A percentile compares a stretch with the other conserved stretches of the same genome.
phyloP scores from a whole-genome alignment of 30 jellyfish, hydroid and myxozoan species.

The Aurelia sp. region DNA sequence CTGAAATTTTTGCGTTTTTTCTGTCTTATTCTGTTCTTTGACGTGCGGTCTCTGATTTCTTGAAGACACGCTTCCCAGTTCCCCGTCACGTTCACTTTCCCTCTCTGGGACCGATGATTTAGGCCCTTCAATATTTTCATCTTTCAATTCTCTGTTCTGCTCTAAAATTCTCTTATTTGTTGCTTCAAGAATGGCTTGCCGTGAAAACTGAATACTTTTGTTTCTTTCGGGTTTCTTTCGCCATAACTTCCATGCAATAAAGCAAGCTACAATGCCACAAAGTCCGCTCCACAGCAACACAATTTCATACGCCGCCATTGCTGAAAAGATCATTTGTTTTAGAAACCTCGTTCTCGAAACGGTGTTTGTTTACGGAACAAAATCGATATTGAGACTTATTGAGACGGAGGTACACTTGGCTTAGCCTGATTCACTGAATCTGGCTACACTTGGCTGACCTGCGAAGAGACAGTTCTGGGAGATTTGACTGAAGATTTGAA shows the following conservation, averaged over 20 bases:
- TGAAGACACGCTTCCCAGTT: too few species aligned
- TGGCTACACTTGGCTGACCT: too few species aligned
- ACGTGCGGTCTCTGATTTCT: too few species aligned
- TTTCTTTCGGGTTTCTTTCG: not conserved
- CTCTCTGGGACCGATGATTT: not conserved
- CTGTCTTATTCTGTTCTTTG: too few species aligned
- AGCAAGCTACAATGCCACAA: conserved; percentile 7
- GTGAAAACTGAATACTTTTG: not conserved
- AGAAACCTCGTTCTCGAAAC: not conserved
- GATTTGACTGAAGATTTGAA: too few species aligned
- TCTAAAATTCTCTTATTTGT: conserved; percentile 2
- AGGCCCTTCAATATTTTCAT: not conserved
- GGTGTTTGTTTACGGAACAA: not conserved
- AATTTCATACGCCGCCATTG: conserved; percentile 36
- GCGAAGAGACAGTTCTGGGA: too few species aligned
- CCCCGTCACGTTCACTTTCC: too few species aligned
- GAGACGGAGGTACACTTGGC: too few species aligned
- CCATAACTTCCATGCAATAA: not conserved
- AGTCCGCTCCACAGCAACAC: conserved; percentile 27
- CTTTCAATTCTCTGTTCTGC: not conserved
- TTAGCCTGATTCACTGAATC: too few species aligned
- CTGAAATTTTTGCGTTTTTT: too few species aligned
- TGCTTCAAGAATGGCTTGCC: conserved; percentile 40
- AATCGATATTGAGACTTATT: too few species aligned
- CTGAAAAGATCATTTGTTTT: not conserved